These are phyloP conservation scores for Oligia strigilis DNA, from an alignment of 2,888 invertebrate genomes.

Conservation along the genomic window DNA sequence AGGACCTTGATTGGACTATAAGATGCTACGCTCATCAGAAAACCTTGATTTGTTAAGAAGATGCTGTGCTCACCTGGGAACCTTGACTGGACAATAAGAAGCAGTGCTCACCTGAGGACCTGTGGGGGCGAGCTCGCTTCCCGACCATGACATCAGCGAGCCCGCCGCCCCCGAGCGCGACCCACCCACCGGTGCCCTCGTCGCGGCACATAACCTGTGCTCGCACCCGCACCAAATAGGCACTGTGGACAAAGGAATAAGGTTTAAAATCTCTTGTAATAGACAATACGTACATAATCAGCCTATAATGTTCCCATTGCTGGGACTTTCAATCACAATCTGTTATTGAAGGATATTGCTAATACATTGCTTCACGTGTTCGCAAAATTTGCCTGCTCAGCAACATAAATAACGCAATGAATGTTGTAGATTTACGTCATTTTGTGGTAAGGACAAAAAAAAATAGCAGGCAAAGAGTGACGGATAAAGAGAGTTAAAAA, in stretches of 20 bases:
- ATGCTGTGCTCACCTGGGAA: neutral
- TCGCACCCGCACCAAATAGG: conserved; percentile 98
- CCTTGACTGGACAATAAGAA: neutral
- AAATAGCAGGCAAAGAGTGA: conserved; percentile 9
- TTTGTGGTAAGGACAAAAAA: neutral
- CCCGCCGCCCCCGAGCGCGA: conserved; percentile 98
- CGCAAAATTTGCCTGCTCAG: neutral
- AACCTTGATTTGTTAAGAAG: too few relatives aligned
- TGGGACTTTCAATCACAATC: neutral
- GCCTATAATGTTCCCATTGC: neutral
- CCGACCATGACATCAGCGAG: conserved; percentile 98
- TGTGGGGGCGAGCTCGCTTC: conserved; percentile 89
- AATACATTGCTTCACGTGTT: too few relatives aligned
- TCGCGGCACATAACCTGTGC: conserved; percentile 99
- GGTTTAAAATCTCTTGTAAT: conserved; percentile 4
- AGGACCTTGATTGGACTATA: too few relatives aligned
- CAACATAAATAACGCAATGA: neutral
- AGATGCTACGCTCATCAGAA: too few relatives aligned
- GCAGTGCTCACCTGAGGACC: conserved; percentile 61
- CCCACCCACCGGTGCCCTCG: conserved; percentile 99
- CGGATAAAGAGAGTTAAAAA: neutral
- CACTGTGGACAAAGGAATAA: conserved; percentile 90
- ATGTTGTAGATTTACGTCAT: neutral
- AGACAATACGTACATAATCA: neutral
- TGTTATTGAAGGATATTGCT: too few relatives aligned